Base-by-base conservation (phyloP, 2,797 vertebrate genomes). In the Notolepis coatsorum region DNA sequence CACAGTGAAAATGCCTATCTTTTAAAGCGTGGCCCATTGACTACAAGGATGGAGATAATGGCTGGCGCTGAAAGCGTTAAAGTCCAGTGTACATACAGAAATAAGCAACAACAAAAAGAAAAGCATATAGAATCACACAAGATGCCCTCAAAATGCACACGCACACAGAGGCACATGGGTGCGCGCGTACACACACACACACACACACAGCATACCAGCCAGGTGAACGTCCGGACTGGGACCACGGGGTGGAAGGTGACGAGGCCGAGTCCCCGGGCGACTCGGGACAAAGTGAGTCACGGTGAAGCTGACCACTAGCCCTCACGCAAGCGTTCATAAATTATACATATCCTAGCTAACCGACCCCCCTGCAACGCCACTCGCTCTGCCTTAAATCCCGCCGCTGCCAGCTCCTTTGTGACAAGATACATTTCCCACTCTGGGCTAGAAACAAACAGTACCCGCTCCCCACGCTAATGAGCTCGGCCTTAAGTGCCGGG, bases 401-500 rank as follows among this genome's bases (percentile, higher is more conserved):
- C 35, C 46, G 52, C 67, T 57, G 5, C 45, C 39, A 59, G 43
- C 37, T 51, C 49, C 45, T 65, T 48, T 60, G n/a, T n/a, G 56
- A 59, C 51, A 50, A 45, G 24, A 49, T 59, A 59, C 56, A 55
- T 56, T 66, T 43, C 61, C 35, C 37, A 53, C 51, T 38, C 45
- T 39, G 27, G 51, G 55, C 59, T 61, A 57, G 42, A 65, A 57
- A 80, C 35, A 73, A 80, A 63, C 57, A 57, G 35, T 31, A 41
- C 58, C 46, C 48, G 61, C 39, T 41, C 59, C 25, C 49, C 67
- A 42, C 47, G 48, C 61, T 83, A 76, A 84, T 78, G 66, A 85
- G 58, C 71, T 70, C 49, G 43, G 47, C 61, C 69, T 68, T 47
- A 61, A 66, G 71, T 61, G 64, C 48, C 1, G 49, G 50, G 43